These are phyloP conservation scores for Azemiops feae DNA, from an alignment of 2,113 vertebrate genomes.

Conservation along the genomic window DNA sequence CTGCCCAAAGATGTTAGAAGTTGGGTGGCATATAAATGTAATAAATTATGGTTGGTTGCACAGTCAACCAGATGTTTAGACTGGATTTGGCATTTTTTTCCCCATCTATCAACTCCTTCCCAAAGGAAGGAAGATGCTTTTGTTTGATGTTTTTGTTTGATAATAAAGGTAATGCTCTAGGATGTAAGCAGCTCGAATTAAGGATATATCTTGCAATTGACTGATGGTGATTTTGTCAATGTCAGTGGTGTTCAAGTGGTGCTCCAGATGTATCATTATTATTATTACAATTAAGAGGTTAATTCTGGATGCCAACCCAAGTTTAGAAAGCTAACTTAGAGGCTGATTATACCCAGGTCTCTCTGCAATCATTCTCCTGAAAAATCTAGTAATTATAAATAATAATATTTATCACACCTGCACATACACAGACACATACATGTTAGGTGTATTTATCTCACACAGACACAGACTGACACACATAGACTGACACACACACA, in stretches of 20 bases:
- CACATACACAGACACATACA: neutral
- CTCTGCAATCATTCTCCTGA: neutral
- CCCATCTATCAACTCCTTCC: neutral
- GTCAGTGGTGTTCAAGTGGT: neutral
- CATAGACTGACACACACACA: neutral
- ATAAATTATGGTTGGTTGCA: neutral
- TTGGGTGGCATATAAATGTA: neutral
- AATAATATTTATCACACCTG: neutral
- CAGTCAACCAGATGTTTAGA: neutral
- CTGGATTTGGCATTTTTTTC: neutral
- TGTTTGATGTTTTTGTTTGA: neutral
- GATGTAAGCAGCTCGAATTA: neutral
- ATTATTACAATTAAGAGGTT: neutral
- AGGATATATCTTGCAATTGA: neutral
- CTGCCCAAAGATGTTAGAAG: neutral
- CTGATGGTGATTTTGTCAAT: neutral
- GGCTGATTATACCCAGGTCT: slow-evolving; percentile 4
- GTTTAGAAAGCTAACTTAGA: neutral
- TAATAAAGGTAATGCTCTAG: neutral
- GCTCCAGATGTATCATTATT: too few relatives aligned
- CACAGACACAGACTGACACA: neutral
- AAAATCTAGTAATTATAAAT: neutral
- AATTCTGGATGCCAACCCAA: neutral
- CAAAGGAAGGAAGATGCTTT: neutral
- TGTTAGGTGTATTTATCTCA: neutral